These are phyloP conservation scores for Spisula subtruncata DNA, from an alignment of 2,888 invertebrate genomes.

Conservation along the genomic window DNA sequence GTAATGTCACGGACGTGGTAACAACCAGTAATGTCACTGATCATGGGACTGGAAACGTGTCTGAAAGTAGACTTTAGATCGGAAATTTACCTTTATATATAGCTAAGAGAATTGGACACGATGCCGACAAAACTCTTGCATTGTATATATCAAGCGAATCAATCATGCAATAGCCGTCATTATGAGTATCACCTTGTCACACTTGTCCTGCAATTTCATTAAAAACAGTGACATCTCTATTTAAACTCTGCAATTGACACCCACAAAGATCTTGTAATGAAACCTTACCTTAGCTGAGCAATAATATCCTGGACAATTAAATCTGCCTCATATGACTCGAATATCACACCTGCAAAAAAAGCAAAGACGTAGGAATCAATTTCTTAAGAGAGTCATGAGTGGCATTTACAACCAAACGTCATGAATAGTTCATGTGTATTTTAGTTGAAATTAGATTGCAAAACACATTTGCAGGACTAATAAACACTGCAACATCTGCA, in stretches of 20 bases:
- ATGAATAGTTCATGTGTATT: slow-evolving; percentile 24
- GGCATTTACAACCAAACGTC: slow-evolving; percentile 6
- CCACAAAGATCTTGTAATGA: background rate
- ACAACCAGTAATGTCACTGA: too few species aligned
- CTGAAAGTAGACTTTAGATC: too few species aligned
- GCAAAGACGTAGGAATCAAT: slow-evolving; percentile 7
- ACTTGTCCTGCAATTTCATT: background rate
- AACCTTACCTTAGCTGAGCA: background rate
- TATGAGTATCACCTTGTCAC: too few species aligned
- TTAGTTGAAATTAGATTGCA: slow-evolving; percentile 19
- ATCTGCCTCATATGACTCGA: background rate
- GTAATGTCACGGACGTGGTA: background rate
- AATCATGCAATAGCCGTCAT: too few species aligned
- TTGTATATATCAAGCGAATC: too few species aligned
- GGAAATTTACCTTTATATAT: too few species aligned
- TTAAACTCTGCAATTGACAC: background rate
- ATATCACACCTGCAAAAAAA: slow-evolving; percentile 13
- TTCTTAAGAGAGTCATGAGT: slow-evolving; percentile 10
- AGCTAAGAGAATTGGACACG: too few species aligned
- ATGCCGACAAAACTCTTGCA: too few species aligned
- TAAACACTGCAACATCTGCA: slow-evolving; percentile 19
- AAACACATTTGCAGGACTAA: slow-evolving; percentile 9
- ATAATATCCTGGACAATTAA: background rate
- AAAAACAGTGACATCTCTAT: background rate
- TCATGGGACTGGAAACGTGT: too few species aligned